Evolutionary conservation across 2,113 vertebrate genomes (phyloP), one percentile per base, ranked within the genome.

Genomic region (Heterocephalus glaber): DNA sequence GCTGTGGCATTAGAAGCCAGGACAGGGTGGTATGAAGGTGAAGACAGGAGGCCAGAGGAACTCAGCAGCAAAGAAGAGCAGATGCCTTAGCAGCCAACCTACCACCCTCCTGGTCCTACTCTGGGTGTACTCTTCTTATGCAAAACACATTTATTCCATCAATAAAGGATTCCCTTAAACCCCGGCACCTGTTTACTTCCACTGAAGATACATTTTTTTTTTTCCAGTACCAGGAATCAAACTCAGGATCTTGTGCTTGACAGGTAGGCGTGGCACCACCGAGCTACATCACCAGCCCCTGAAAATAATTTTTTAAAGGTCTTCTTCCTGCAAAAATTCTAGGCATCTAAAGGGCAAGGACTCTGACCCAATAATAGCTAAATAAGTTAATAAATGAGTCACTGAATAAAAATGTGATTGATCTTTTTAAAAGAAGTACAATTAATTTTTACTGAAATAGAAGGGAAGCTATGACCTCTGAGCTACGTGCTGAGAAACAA

Each of bases 31-130:
- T 35, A 35, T 1, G 28, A 52, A 79, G 30, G 17, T 49, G 47
- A 41, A 52, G 58, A n/a, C 56, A 11, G 26, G 2, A 58, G 49
- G 35, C 30, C 3, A 0, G 14, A 41, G 60, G n/a, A 60, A 22
- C 3, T 9, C 1, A 0, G 58, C 26, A 41, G 70, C 30, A 7
- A 10, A 35, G 38, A 20, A 8, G 1, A n/a, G 77, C 28, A 3
- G 35, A 0, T 12, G 49, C 52, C 28, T 9, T 58, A 24, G 26
- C 0, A 2, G 85, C n/a, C 60, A 7, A 19, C 80, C 65, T 3
- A 1, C 17, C 63, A 47, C 10, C 2, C 41, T 44, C 13, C 2
- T 0, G 24, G 33, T 8, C 20, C 22, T 1, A 22, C 4, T 76
- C 4, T 3, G 1, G 28, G 26, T 0, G 24, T 10, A 28, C 11